phyloP scores from a whole-genome alignment of 2,888 invertebrate genomes.

The Tipula helvola region DNA sequence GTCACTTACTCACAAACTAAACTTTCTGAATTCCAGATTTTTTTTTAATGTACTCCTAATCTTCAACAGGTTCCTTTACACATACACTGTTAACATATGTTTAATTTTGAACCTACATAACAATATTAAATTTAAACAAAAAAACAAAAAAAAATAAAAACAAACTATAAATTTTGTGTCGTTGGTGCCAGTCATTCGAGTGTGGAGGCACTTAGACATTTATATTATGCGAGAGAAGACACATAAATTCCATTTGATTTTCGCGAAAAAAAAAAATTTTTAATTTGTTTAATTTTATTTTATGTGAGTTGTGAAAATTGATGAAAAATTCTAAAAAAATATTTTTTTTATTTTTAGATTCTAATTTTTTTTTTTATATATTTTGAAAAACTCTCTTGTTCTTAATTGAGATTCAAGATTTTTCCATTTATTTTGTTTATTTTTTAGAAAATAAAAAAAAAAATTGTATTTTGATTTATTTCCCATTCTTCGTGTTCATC shows the following conservation, averaged over 20 bases:
- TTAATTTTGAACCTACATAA: neutral
- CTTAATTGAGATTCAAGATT: conserved; percentile 4
- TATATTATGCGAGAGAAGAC: neutral
- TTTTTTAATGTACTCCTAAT: too few species aligned
- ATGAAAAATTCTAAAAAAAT: neutral
- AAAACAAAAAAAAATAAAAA: neutral
- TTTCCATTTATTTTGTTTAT: conserved; percentile 4
- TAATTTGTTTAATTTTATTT: neutral
- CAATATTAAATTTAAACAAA: neutral
- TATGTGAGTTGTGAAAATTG: neutral
- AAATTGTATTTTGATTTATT: neutral
- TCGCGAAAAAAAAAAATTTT: neutral
- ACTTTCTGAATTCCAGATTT: too few species aligned
- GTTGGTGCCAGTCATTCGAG: neutral
- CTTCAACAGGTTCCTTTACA: too few species aligned
- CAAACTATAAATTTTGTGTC: neutral
- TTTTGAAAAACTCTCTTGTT: neutral
- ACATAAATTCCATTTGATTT: neutral
- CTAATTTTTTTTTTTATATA: neutral
- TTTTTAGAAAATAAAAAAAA: neutral
- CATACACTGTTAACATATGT: too few species aligned
- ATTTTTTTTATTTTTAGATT: neutral
- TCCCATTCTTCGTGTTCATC: neutral
- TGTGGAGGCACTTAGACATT: neutral
- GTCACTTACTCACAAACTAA: too few species aligned